These are phyloP conservation scores for Phainopepla nitens DNA, from an alignment of 2,113 vertebrate species.

Conservation along the genomic window DNA sequence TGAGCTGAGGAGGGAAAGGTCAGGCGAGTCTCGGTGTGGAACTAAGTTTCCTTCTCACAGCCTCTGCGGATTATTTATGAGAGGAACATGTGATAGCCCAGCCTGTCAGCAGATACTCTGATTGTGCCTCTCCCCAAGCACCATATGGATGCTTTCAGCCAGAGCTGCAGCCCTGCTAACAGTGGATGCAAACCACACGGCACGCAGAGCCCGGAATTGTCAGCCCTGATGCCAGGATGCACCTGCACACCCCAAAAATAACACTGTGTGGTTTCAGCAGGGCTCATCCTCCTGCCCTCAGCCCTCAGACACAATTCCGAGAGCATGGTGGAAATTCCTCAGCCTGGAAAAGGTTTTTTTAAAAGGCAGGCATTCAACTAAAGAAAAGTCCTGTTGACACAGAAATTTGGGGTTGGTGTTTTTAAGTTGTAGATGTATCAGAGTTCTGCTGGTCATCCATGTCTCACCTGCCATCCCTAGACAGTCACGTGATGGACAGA, in stretches of 20 bases:
- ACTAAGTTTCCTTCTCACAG: conserved; percentile 55
- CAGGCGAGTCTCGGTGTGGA: background rate
- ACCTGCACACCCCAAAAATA: background rate
- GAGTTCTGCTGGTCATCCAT: background rate
- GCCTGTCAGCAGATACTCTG: conserved; percentile 64
- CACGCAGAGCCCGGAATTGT: background rate
- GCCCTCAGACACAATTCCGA: background rate
- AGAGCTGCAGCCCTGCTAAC: conserved; percentile 40
- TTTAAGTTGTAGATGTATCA: background rate
- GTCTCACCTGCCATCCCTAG: background rate
- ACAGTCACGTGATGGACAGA: background rate
- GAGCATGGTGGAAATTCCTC: background rate
- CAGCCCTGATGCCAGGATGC: background rate
- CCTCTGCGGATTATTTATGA: conserved; percentile 63
- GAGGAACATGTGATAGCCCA: conserved; percentile 51
- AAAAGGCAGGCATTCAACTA: background rate
- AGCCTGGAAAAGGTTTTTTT: background rate
- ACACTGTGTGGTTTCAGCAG: fast-evolving
- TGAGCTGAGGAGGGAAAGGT: conserved; percentile 29
- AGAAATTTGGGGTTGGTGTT: background rate
- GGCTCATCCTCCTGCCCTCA: background rate
- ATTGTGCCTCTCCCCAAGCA: conserved; percentile 53
- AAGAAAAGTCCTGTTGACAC: background rate
- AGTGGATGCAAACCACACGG: background rate
- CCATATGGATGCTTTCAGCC: conserved; percentile 66